Evolutionary conservation across 2,113 vertebrate species (phyloP).

Genomic region (Barbus barbus): DNA sequence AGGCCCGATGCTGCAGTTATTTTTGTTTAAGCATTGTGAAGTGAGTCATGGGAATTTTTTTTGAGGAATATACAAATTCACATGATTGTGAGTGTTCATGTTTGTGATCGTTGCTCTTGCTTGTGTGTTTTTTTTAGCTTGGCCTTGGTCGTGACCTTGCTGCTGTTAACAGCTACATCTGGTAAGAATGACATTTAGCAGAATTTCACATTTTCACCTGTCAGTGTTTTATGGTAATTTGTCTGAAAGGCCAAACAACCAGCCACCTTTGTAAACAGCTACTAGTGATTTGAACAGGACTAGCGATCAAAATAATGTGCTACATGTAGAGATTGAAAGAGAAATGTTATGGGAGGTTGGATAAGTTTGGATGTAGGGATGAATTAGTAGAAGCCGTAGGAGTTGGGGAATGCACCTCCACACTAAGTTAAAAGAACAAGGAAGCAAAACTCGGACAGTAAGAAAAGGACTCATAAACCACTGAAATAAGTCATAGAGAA

Average conservation of each 20-base stretch:
- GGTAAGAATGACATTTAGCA: not conserved
- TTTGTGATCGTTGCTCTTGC: not conserved
- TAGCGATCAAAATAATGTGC: not conserved
- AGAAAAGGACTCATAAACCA: not conserved
- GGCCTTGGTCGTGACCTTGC: not conserved
- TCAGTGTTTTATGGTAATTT: not conserved
- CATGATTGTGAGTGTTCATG: not conserved
- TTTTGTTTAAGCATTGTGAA: not conserved
- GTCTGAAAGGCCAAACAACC: not conserved
- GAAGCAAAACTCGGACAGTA: slow-evolving; percentile 7
- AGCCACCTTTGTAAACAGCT: not conserved
- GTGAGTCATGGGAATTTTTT: slow-evolving; percentile 22
- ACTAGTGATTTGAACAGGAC: not conserved
- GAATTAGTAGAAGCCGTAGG: not conserved
- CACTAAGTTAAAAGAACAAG: not conserved
- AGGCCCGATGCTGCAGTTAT: not conserved
- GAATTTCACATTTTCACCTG: not conserved
- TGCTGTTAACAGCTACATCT: not conserved
- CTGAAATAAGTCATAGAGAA: not conserved
- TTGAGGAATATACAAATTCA: not conserved
- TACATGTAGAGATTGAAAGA: not conserved
- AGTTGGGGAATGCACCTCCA: not conserved
- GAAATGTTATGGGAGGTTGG: not conserved
- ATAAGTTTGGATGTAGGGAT: not conserved
- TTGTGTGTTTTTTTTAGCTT: slow-evolving; percentile 24